Conservation (phyloP, 2,888 invertebrate species). For the Papilio gigon region DNA sequence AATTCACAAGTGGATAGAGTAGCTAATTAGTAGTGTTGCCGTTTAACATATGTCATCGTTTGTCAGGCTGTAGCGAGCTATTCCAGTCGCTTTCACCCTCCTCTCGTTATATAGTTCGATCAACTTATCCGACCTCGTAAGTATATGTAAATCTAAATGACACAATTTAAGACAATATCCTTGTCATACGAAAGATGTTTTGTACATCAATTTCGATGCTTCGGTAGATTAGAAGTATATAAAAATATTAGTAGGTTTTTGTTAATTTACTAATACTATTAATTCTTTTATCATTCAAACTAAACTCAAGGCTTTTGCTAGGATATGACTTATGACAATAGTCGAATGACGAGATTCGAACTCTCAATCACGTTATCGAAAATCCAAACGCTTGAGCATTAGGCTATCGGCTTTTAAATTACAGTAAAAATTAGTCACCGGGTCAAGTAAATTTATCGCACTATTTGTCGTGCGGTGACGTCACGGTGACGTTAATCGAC, state of each 20-base stretch:
- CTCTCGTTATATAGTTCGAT: background rate
- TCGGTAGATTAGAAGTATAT: too few species aligned
- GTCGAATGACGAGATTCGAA: too few species aligned
- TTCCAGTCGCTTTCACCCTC: conserved; percentile 17
- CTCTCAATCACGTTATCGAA: too few species aligned
- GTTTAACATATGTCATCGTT: conserved; percentile 34
- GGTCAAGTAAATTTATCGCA: background rate
- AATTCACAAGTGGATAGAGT: conserved; percentile 15
- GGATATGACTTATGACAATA: too few species aligned
- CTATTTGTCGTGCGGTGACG: conserved; percentile 19
- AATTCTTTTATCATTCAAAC: too few species aligned
- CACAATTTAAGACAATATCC: background rate
- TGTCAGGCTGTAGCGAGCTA: conserved; percentile 8
- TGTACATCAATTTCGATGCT: too few species aligned
- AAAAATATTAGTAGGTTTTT: too few species aligned
- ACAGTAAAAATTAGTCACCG: too few species aligned
- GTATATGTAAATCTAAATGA: background rate
- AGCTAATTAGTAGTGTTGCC: conserved; percentile 31
- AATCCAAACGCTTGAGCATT: too few species aligned
- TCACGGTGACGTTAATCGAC: conserved; percentile 32
- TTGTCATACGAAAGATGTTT: background rate
- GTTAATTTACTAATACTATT: too few species aligned
- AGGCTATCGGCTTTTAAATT: too few species aligned
- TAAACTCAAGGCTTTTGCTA: too few species aligned
- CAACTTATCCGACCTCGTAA: background rate